Evolutionary conservation across 92 coral and sea anemone species (phyloP).

Genomic region (Actinernus sp.): DNA sequence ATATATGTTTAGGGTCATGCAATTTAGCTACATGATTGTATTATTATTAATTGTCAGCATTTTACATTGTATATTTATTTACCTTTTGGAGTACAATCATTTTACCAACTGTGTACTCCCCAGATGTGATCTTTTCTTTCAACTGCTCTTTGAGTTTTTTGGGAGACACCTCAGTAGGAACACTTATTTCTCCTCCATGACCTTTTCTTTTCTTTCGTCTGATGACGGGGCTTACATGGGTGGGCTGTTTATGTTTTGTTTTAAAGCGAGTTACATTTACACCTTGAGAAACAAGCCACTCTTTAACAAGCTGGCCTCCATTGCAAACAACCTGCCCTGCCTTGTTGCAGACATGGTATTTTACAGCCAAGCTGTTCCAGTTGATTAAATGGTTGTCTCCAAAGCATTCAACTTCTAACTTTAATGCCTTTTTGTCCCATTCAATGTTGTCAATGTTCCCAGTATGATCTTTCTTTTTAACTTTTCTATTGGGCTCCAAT

Average conservation of each 20-base stretch:
- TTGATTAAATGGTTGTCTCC: slow-evolving; percentile 24
- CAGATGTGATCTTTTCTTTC: slow-evolving; percentile 28
- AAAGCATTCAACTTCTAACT: slow-evolving; percentile 40
- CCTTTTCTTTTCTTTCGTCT: slow-evolving; percentile 59
- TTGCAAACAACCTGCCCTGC: slow-evolving; percentile 25
- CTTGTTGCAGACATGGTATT: slow-evolving; percentile 33
- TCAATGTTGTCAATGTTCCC: slow-evolving; percentile 23
- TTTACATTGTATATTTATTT: too few species aligned
- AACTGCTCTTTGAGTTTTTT: slow-evolving; percentile 25
- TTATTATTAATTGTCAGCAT: background rate
- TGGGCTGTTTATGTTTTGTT: background rate
- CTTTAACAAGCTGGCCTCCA: slow-evolving; percentile 61
- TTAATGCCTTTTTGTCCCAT: slow-evolving; percentile 53
- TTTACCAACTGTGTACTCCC: slow-evolving; percentile 59
- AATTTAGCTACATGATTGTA: too few species aligned
- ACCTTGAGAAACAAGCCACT: slow-evolving; percentile 33
- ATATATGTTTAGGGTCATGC: too few species aligned
- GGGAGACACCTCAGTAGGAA: slow-evolving; percentile 29
- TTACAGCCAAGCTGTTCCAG: slow-evolving; percentile 28
- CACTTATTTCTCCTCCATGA: slow-evolving; percentile 60
- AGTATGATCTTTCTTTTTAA: background rate
- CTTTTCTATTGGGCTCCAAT: background rate
- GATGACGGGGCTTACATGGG: slow-evolving; percentile 1
- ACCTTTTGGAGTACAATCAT: slow-evolving; percentile 60
- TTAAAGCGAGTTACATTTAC: slow-evolving; percentile 31